Percentiles rank a stretch among this genome's conserved stretches.
Evolutionary conservation across 1,140 invertebrate genomes (phyloP).

Genomic region (Hermetia illucens): DNA sequence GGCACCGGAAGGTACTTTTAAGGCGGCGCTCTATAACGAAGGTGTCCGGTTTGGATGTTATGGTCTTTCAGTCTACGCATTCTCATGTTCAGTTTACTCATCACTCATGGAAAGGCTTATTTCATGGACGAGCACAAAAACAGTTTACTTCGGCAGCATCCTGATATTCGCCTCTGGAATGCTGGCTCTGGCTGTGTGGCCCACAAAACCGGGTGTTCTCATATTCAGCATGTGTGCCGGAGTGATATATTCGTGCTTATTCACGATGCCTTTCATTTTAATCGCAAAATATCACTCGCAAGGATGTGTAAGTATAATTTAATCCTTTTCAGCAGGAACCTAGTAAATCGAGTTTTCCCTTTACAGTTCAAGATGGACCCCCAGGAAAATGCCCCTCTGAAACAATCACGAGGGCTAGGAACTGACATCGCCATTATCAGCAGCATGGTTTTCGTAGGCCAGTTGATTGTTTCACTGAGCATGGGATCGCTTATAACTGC

Average conservation of each 20-base stretch:
- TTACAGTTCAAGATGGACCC: conserved; percentile 36
- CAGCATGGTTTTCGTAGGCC: conserved; percentile 70
- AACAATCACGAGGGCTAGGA: conserved; percentile 52
- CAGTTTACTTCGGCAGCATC: conserved; percentile 46
- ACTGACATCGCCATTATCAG: conserved; percentile 71
- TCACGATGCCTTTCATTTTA: conserved; percentile 66
- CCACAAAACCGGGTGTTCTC: conserved; percentile 45
- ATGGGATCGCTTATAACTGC: conserved; percentile 54
- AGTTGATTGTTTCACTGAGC: conserved; percentile 56
- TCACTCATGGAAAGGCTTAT: conserved; percentile 53
- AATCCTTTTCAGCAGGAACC: too few relatives aligned
- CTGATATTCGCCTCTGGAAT: conserved; percentile 55
- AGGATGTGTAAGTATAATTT: conserved; percentile 46
- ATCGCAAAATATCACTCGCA: conserved; percentile 60
- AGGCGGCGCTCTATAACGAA: conserved; percentile 49
- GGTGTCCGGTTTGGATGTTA: conserved; percentile 64
- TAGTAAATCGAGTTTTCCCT: too few relatives aligned
- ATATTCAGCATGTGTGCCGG: conserved; percentile 52
- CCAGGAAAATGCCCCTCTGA: conserved; percentile 31
- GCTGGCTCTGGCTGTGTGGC: conserved; percentile 47
- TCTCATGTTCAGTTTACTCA: conserved; percentile 62
- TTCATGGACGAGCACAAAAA: conserved; percentile 38
- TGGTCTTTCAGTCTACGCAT: conserved; percentile 64
- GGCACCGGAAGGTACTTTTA: too few relatives aligned
- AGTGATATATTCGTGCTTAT: conserved; percentile 66